Evolutionary conservation across 2,888 invertebrate genomes (phyloP).

Genomic region (Dynastes grantii): DNA sequence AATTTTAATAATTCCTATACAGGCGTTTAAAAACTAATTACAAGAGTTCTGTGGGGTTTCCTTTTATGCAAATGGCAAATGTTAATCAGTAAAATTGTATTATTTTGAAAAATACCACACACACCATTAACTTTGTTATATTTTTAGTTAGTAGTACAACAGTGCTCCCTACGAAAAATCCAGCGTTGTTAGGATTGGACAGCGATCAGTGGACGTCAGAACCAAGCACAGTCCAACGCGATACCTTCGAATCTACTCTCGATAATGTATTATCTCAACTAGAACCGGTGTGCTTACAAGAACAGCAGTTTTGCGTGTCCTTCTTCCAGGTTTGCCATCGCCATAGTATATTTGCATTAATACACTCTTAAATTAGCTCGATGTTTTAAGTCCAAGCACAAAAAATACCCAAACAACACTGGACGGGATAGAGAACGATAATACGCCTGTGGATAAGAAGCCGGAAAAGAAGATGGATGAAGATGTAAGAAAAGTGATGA

Average conservation of each 20-base stretch:
- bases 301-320: constrained; percentile 94
- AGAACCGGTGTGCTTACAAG: constrained; percentile 92
- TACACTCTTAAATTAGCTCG: constrained; percentile 70
- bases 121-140: not conserved
- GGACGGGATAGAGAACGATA: constrained; percentile 69
- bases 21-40: too few species aligned
- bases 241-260: constrained; percentile 79
- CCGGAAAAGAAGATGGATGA: constrained; percentile 82
- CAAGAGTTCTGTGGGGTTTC: too few species aligned
- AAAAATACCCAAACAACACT: constrained; percentile 75
- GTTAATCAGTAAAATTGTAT: too few species aligned
- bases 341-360: constrained; percentile 72
- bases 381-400: constrained; percentile 73
- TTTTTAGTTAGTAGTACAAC: constrained; percentile 58
- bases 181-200: constrained; percentile 75
- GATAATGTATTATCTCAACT: constrained; percentile 91
- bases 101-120: too few species aligned
- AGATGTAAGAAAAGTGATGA: constrained; percentile 90
- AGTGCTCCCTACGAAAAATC: constrained; percentile 62
- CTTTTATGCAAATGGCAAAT: too few species aligned
- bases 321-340: constrained; percentile 81
- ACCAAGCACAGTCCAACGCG: constrained; percentile 75
- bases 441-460: constrained; percentile 71
- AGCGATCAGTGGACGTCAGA: constrained; percentile 78
- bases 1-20: too few species aligned